Evolutionary conservation across 2,797 vertebrate genomes (phyloP).

Genomic region (Alca torda): DNA sequence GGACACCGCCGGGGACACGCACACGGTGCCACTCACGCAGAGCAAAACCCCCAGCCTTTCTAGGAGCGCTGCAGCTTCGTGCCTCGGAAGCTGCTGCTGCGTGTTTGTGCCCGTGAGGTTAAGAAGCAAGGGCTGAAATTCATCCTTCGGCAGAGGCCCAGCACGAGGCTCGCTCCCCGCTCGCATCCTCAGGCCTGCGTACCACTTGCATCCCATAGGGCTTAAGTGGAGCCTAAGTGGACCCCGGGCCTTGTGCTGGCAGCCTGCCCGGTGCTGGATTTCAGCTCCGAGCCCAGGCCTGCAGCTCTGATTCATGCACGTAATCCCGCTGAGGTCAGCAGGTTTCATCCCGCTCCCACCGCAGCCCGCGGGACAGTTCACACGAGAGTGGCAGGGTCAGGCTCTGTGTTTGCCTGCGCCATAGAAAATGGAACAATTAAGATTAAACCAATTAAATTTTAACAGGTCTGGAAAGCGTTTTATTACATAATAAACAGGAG

Average conservation of each 20-base stretch:
- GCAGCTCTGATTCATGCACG: conserved; percentile 1
- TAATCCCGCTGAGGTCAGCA: conserved; percentile 43
- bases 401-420: conserved; percentile 13
- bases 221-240: conserved; percentile 69
- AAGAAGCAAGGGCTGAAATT: neutral
- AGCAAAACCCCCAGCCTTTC: neutral
- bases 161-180: neutral
- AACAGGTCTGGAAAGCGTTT: conserved; percentile 61
- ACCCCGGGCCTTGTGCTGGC: conserved; percentile 37
- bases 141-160: neutral
- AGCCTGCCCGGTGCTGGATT: neutral
- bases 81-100: neutral
- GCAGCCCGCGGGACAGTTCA: neutral
- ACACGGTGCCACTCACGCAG: neutral
- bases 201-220: conserved; percentile 29
- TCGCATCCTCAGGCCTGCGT: neutral
- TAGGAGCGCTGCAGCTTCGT: neutral
- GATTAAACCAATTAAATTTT: conserved; percentile 65
- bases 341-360: conserved; percentile 35
- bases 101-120: neutral
- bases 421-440: conserved; percentile 28
- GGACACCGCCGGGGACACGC: neutral
- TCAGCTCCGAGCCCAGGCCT: conserved; percentile 22
- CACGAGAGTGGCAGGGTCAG: conserved; percentile 32
- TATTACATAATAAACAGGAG: conserved; percentile 61